Evolutionary conservation across 1,140 invertebrate genomes (phyloP).

Genomic region (Procambarus clarkii): DNA sequence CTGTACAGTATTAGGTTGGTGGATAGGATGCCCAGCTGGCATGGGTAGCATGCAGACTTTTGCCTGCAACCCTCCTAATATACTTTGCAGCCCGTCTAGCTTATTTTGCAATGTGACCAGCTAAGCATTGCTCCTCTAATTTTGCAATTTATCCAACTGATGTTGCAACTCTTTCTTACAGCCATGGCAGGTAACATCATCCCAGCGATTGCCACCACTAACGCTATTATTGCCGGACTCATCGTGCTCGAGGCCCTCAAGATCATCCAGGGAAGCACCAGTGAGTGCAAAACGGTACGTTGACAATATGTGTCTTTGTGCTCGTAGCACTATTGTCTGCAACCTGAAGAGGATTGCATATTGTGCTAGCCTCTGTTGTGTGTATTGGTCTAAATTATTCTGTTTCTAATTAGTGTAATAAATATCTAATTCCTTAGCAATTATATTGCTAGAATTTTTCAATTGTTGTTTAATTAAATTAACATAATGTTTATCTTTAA

Average conservation of each 20-base stretch:
- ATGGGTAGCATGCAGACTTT: too few species aligned
- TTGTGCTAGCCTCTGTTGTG: too few species aligned
- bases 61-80: too few species aligned
- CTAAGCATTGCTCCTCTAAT: too few species aligned
- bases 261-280: conserved; percentile 84
- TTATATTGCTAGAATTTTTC: not conserved
- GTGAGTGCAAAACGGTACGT: conserved; percentile 84
- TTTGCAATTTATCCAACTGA: not conserved
- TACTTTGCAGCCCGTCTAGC: too few species aligned
- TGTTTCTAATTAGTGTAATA: too few species aligned
- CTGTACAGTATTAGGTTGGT: too few species aligned
- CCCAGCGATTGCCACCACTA: conserved; percentile 98
- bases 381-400: too few species aligned
- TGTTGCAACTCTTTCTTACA: conserved; percentile 76
- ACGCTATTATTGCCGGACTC: conserved; percentile 96
- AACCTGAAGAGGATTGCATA: too few species aligned
- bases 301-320: not conserved
- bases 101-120: too few species aligned
- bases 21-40: too few species aligned
- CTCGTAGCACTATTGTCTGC: too few species aligned
- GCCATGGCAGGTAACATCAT: conserved; percentile 99
- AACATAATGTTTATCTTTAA: not conserved
- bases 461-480: not conserved
- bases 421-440: not conserved
- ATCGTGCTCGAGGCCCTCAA: conserved; percentile 93